Evolutionary conservation across 2,888 invertebrate genomes (phyloP).

Genomic region (Crepidodera aurea): DNA sequence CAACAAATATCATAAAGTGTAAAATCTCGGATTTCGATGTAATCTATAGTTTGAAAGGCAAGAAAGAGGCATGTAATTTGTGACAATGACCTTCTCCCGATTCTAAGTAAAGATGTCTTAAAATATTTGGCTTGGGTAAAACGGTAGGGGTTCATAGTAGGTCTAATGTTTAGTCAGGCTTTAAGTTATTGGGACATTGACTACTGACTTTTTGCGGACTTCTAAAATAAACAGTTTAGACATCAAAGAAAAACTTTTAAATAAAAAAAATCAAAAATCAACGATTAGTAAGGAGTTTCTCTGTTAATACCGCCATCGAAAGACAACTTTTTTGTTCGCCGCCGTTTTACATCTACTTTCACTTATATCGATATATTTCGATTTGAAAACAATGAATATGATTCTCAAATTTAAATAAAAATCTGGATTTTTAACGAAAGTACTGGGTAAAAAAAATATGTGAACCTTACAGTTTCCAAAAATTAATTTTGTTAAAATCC

Average conservation of each 20-base stretch:
- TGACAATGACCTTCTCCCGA: slow-evolving; percentile 24
- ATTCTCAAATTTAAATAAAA: no score
- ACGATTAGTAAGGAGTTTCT: no score
- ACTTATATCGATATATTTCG: no score
- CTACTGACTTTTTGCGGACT: slow-evolving; percentile 12
- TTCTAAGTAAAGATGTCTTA: slow-evolving; percentile 29
- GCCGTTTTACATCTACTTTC: no score
- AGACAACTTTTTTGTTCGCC: no score
- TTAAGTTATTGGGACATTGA: slow-evolving; percentile 1
- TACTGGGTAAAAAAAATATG: no score
- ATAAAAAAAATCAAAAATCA: no score
- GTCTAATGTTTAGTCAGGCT: slow-evolving; percentile 18
- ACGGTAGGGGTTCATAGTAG: slow-evolving; percentile 20
- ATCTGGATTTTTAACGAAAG: no score
- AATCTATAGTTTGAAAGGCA: slow-evolving; percentile 30
- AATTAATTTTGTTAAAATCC: no score
- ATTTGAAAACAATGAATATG: no score
- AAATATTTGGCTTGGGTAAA: slow-evolving; percentile 26
- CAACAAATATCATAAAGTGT: slow-evolving; percentile 23
- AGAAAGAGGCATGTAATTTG: slow-evolving; percentile 32
- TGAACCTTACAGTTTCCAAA: no score
- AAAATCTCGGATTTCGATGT: slow-evolving; percentile 26
- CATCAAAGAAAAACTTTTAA: not conserved
- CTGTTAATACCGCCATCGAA: no score
- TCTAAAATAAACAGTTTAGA: not conserved